A percentile compares a stretch with the other conserved stretches of the same genome.
Evolutionary conservation across 1,140 invertebrate species (phyloP).

Genomic region (Aphelinus atriplicis): DNA sequence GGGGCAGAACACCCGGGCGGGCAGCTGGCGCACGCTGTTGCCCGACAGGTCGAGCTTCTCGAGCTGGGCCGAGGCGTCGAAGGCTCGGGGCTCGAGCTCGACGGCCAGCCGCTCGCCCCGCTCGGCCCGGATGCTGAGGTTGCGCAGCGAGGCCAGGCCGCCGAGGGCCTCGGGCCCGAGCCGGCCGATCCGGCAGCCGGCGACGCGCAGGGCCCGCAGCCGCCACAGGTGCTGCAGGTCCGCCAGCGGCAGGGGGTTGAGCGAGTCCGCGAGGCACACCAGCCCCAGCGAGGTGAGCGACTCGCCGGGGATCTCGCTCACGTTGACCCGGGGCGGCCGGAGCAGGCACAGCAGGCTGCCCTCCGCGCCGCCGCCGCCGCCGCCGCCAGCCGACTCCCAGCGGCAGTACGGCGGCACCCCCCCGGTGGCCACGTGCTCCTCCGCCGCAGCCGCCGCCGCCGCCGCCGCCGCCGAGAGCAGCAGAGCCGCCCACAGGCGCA

Average conservation of each 20-base stretch:
- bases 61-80: constrained; percentile 75
- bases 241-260: background rate
- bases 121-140: constrained; percentile 77
- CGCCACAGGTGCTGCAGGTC: constrained; percentile 83
- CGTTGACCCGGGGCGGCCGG: constrained; percentile 23
- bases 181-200: constrained; percentile 80
- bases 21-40: constrained; percentile 90
- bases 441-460: background rate
- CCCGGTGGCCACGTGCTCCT: background rate
- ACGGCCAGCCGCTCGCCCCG: constrained; percentile 72
- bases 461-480: too few species aligned
- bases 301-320: constrained; percentile 26
- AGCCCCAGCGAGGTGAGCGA: constrained; percentile 26
- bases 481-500: too few species aligned
- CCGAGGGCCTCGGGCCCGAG: constrained; percentile 79
- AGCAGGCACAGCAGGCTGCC: constrained; percentile 29
- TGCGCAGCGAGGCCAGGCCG: constrained; percentile 80
- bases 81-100: constrained; percentile 80
- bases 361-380: background rate
- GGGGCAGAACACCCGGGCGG: constrained; percentile 85
- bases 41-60: constrained; percentile 86
- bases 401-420: constrained; percentile 20
- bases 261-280: constrained; percentile 4
- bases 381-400: constrained; percentile 12
- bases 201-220: constrained; percentile 80